Base-by-base conservation (phyloP, 2,888 invertebrate genomes). In the Cactoblastis cactorum region DNA sequence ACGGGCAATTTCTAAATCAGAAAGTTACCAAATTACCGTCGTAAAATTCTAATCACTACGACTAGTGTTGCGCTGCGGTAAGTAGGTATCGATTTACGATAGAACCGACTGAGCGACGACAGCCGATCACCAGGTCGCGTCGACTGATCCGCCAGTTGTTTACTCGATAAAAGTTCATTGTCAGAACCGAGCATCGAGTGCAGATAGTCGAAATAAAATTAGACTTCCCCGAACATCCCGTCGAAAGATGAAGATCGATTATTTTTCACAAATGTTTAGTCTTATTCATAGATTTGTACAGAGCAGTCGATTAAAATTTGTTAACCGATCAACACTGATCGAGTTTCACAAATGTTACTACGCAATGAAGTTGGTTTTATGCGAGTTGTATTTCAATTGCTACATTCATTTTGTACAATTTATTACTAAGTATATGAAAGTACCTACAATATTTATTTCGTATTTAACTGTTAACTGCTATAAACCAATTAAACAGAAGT, bases 131-230 rank as follows among this genome's bases (percentile, higher is more conserved):
- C 83, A 86, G 85, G 72, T 71, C 78, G 72, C 71, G 84, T 55
- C 71, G 83, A 87, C 61, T 75, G 87, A 87, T 80, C 73, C 68
- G 71, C 71, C 72, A 68, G 72, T 70, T 88, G 87, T 86, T 86
- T 86, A 86, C 78, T 71, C 69, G 67, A 75, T 72, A 74, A 74
- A 83, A 83, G 87, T 87, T 88, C 88, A 88, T 86, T 86, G 87
- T 88, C 87, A 87, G 86, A 78, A 68, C 49, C 8, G 34, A 49
- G 28, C 12, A 47, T 69, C 71, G 78, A 82, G 80, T 80, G 81
- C 81, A 71, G 83, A 81, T 75, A 74, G 69, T 61, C 71, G 68
- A 74, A 81, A 80, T 79, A 82, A 79, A 84, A 81, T 83, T 83
- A 84, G 80, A 69, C 69, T 77, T 79, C 80, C 64, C 63, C 66